Evolutionary conservation across 2,797 vertebrate species (phyloP).

Genomic region (Spea hammondii): DNA sequence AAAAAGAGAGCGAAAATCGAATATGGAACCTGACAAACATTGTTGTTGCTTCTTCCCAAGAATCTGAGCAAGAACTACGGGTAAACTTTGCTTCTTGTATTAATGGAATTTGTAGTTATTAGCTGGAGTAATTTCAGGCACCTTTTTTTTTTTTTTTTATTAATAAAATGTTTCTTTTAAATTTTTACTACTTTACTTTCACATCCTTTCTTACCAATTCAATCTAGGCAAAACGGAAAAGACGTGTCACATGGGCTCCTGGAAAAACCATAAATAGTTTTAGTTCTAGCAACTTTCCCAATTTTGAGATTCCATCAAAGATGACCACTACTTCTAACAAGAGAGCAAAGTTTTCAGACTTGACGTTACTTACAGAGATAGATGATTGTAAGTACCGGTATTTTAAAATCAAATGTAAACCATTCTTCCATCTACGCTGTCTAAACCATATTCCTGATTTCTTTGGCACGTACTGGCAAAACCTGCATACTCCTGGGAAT

Average conservation of each 20-base stretch:
- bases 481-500: too few species aligned
- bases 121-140: background rate
- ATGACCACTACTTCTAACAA: constrained; percentile 34
- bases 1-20: constrained; percentile 83
- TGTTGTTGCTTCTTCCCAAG: constrained; percentile 78
- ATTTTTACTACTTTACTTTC: background rate
- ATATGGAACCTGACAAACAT: constrained; percentile 85
- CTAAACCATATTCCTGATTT: too few species aligned
- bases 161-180: background rate
- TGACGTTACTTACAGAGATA: constrained; percentile 55
- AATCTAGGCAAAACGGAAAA: constrained; percentile 76
- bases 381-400: constrained; percentile 68
- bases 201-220: background rate
- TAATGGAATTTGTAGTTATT: background rate
- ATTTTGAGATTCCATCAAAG: constrained; percentile 16
- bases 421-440: background rate
- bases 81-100: constrained; percentile 52
- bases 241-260: constrained; percentile 88
- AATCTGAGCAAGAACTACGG: constrained; percentile 57
- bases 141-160: background rate
- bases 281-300: background rate
- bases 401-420: background rate
- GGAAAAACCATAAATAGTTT: constrained; percentile 71
- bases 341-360: constrained; percentile 63
- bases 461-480: too few species aligned